These are phyloP conservation scores for Neopipo cinnamomea DNA, from an alignment of 2,113 vertebrate genomes.

Conservation along the genomic window DNA sequence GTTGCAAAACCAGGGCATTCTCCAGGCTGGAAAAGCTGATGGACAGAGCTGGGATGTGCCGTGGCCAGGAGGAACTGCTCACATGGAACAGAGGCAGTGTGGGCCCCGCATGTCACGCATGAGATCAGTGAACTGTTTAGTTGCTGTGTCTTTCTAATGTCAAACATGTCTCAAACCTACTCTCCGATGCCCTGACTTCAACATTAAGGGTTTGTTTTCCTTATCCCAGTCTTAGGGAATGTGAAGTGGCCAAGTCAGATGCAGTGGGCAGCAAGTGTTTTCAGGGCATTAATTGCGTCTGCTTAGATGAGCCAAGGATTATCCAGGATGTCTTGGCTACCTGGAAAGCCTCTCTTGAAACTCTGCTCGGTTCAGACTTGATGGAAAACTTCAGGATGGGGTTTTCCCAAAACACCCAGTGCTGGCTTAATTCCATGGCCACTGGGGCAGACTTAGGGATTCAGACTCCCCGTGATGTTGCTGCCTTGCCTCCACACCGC, in stretches of 20 bases:
- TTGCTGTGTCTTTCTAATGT: neutral
- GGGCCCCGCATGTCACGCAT: neutral
- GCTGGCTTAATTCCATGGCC: neutral
- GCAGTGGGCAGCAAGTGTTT: accelerated
- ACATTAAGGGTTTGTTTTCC: neutral
- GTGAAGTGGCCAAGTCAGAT: neutral
- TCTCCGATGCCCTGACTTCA: neutral
- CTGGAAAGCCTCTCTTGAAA: neutral
- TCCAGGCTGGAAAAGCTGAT: neutral
- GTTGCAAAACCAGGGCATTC: neutral
- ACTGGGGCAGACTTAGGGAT: neutral
- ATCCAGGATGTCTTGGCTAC: neutral
- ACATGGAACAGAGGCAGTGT: neutral
- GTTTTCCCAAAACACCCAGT: neutral
- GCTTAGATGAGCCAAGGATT: neutral
- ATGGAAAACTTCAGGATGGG: neutral
- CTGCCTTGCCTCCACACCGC: neutral
- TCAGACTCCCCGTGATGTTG: neutral
- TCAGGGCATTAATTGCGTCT: neutral
- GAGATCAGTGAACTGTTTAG: neutral
- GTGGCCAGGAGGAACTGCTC: neutral
- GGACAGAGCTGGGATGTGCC: neutral
- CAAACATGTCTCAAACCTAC: neutral
- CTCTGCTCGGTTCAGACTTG: neutral
- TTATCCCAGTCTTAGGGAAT: neutral